Conservation (phyloP, 2,888 invertebrate genomes). For the Athalia circularis region DNA sequence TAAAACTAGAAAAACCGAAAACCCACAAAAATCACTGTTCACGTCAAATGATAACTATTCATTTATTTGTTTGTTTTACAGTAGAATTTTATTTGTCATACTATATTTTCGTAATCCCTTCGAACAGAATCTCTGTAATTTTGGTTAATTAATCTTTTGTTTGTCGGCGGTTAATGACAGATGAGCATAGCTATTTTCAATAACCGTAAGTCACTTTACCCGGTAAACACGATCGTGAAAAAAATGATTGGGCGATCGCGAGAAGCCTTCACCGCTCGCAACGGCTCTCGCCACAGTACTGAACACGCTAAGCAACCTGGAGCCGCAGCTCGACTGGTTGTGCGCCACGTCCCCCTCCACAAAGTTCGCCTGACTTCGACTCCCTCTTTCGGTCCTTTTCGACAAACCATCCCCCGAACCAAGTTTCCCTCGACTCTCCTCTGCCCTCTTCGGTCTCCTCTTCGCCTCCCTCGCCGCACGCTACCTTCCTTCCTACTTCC, state of each 20-base stretch:
- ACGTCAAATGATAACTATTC: too few relatives aligned
- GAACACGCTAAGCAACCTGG: constrained; percentile 68
- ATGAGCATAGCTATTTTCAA: too few relatives aligned
- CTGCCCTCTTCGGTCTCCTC: background rate
- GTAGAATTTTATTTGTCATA: too few relatives aligned
- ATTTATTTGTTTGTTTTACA: too few relatives aligned
- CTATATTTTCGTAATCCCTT: too few relatives aligned
- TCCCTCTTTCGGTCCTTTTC: constrained; percentile 51
- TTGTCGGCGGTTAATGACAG: too few relatives aligned
- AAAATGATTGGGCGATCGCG: constrained; percentile 46
- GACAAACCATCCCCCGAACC: constrained; percentile 37
- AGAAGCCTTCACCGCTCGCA: constrained; percentile 61
- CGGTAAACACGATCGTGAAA: constrained; percentile 2
- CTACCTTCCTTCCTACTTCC: background rate
- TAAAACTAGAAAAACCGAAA: background rate
- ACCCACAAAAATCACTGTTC: constrained; percentile 7
- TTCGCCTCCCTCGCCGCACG: background rate
- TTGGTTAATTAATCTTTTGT: too few relatives aligned
- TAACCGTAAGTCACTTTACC: constrained; percentile 6
- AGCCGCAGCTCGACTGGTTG: constrained; percentile 70
- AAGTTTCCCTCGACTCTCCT: constrained; percentile 20
- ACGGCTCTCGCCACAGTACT: constrained; percentile 70
- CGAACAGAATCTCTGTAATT: too few relatives aligned
- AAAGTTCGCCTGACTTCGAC: constrained; percentile 47
- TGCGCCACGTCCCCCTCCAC: constrained; percentile 59